Base-by-base conservation (phyloP, 2,113 vertebrate genomes). In the Penelope pileata region DNA sequence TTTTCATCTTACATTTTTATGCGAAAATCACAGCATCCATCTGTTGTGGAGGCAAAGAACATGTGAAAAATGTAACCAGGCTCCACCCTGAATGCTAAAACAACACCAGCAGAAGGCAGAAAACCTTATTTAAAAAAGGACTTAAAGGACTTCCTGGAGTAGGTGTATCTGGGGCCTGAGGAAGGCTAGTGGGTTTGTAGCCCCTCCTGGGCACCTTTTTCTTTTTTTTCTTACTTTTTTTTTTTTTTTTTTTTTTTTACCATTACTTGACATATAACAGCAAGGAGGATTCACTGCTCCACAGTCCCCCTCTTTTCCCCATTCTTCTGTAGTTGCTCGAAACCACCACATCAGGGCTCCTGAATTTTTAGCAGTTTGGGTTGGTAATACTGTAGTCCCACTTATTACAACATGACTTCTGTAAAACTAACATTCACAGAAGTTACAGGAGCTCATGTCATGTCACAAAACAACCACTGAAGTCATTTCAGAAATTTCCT, bases 401-500 rank as follows among this genome's bases (percentile, higher is more conserved):
- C 30, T 62, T 64, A 47, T 79, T 50, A 58, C 83, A 74, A 26
- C 58, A 24, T 3, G 10, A 19, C 56, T 58, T 50, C 53, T 85
- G 45, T 53, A 58, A 15, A 79, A 40, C 59, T 38, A 59, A 16
- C 1, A 0, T 74, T 88, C 75, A 74, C 81, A 82, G 74, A 53
- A 42, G 51, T n/a, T 59, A 13, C 79, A 58, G 72, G 54, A 81
- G 53, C 0, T 4, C 27, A 7, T n/a, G 42, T 80, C 42, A 3
- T 18, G 16, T 47, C 75, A 47, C 75, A 80, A 30, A 91, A 64
- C 56, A 91, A n/a, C 27, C 53, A 75, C 42, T 62, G 54, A 50
- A 85, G 72, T 77, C 10, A 96, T 86, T 63, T 86, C 79, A 93
- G 91, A 80, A 93, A 77, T 83, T 90, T 86, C 83, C 75, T 88